phyloP scores from a whole-genome alignment of 1,140 invertebrate genomes.

The Camponotus pennsylvanicus region DNA sequence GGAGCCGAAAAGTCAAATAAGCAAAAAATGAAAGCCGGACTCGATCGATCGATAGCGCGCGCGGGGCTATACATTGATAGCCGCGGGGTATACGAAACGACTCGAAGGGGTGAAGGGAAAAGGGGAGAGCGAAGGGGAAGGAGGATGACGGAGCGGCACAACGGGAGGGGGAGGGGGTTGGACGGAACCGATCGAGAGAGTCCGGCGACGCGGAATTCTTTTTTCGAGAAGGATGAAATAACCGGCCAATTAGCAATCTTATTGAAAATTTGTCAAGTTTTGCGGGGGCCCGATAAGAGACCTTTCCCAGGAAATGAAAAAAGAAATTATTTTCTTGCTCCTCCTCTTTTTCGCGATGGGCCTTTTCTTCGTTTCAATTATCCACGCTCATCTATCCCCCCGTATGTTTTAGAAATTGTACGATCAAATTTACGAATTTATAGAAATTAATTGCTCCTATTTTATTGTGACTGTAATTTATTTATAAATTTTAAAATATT shows the following conservation, averaged over 20 bases:
- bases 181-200: constrained; percentile 25
- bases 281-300: constrained; percentile 26
- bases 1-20: constrained; percentile 77
- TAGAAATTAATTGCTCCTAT: not conserved
- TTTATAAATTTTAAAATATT: not conserved
- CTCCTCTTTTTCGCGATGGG: not conserved
- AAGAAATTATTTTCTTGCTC: constrained; percentile 66
- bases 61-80: constrained; percentile 57
- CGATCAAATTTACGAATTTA: constrained; percentile 29
- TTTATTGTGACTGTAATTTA: not conserved
- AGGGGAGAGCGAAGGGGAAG: constrained; percentile 1
- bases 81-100: constrained; percentile 59
- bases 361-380: constrained; percentile 18
- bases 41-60: constrained; percentile 57
- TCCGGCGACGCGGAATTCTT: constrained; percentile 49
- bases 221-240: constrained; percentile 69
- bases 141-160: constrained; percentile 14
- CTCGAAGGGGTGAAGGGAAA: constrained; percentile 25
- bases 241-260: constrained; percentile 76
- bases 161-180: constrained; percentile 23
- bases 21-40: constrained; percentile 74
- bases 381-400: too few relatives aligned
- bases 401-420: constrained; percentile 24
- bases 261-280: constrained; percentile 78
- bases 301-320: constrained; percentile 10